Percentiles rank a stretch among this genome's conserved stretches.
These are phyloP conservation scores for Protaetia brevitarsis DNA, from an alignment of 1,140 invertebrate species.

Conservation along the genomic window DNA sequence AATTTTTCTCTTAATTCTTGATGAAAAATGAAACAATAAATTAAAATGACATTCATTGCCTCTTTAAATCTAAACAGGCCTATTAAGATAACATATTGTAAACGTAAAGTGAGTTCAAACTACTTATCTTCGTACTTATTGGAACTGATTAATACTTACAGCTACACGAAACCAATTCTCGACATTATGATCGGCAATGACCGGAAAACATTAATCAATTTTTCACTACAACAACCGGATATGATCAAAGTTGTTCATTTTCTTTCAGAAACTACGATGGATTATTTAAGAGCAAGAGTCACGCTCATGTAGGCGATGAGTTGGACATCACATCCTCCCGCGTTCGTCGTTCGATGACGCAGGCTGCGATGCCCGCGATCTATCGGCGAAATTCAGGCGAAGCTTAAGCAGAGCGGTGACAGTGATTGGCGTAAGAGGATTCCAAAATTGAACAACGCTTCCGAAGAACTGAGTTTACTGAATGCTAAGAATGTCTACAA, in stretches of 20 bases:
- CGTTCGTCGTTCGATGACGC: constrained; percentile 40
- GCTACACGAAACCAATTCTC: too few relatives aligned
- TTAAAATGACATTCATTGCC: too few relatives aligned
- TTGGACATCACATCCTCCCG: constrained; percentile 14
- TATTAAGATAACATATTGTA: too few relatives aligned
- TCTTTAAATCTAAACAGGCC: too few relatives aligned
- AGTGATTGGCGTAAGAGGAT: constrained; percentile 82
- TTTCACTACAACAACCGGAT: too few relatives aligned
- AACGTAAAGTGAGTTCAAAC: too few relatives aligned
- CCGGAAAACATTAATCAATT: too few relatives aligned
- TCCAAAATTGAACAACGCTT: constrained; percentile 61
- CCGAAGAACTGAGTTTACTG: constrained; percentile 55
- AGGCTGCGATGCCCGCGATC: constrained; percentile 57
- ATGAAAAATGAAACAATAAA: too few relatives aligned
- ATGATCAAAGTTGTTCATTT: not conserved
- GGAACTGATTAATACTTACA: too few relatives aligned
- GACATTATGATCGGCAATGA: too few relatives aligned
- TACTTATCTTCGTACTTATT: too few relatives aligned
- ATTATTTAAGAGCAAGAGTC: constrained; percentile 43
- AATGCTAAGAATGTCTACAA: constrained; percentile 60
- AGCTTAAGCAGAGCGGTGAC: constrained; percentile 80
- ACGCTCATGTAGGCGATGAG: constrained; percentile 35
- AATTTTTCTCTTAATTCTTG: too few relatives aligned
- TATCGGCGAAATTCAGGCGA: constrained; percentile 72
- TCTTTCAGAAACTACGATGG: constrained; percentile 30